Conservation (phyloP, 2,113 vertebrate genomes). For the Bothrops jararaca region DNA sequence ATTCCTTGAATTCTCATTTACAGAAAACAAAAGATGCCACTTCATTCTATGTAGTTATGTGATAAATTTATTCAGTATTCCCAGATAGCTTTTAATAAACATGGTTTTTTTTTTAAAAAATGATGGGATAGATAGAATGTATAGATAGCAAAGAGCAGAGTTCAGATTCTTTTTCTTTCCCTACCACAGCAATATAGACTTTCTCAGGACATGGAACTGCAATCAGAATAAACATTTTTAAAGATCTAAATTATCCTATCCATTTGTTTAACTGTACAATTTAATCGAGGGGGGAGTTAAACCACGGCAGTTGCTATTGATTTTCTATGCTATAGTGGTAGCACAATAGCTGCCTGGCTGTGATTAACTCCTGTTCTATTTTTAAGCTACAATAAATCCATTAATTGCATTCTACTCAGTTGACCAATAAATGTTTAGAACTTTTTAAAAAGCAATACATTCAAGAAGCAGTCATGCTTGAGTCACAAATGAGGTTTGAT, state of each 20-base stretch:
- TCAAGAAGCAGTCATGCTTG: neutral
- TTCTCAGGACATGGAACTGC: neutral
- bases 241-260: neutral
- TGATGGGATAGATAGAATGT: neutral
- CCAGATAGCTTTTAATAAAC: neutral
- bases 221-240: neutral
- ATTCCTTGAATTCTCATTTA: neutral
- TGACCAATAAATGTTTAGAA: conserved; percentile 7
- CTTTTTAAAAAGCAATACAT: neutral
- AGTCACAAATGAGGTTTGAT: neutral
- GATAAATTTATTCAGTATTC: neutral
- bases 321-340: neutral
- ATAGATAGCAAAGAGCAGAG: neutral
- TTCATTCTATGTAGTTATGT: neutral
- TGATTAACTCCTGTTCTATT: conserved; percentile 19
- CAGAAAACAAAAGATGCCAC: neutral
- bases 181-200: neutral
- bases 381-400: conserved; percentile 21
- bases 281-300: neutral
- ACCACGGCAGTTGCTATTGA: neutral
- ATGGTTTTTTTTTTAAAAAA: neutral
- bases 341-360: neutral
- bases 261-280: neutral
- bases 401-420: conserved; percentile 21
- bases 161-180: neutral